Evolutionary conservation across 1,140 invertebrate genomes (phyloP), one percentile per base, ranked within the genome.

Genomic region (Philaenus spumarius): DNA sequence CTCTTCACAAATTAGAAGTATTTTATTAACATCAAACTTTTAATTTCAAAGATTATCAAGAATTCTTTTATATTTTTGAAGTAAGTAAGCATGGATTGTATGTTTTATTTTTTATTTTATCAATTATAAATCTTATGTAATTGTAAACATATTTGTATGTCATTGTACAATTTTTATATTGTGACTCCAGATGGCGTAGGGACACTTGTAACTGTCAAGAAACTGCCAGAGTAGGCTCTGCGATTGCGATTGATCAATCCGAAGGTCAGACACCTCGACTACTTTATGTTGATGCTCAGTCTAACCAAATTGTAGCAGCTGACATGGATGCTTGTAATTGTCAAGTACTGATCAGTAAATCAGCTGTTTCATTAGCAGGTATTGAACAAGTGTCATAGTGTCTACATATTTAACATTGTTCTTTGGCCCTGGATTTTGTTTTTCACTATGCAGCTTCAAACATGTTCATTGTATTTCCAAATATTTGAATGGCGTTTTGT

Each of bases 291-390:
- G 80, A 86, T 65, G 72, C 72, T 5, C 76, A 77, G 50, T 67
- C 77, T 1, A 74, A 79, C 50, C 76, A 82, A 55, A 79, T 90
- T 20, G 74, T 82, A 42, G 76, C 81, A 0, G 71, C 84, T 0
- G 86, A 89, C 68, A 75, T 83, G 55, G 66, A 79, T 34, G 87
- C 84, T 1, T 91, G 88, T 67, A 64, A 71, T 23, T 91, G 89
- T 64, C 75, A 76, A 58, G 58, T 78, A 1, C 70, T 87, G 0
- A 72, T 83, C 1, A 79, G 77, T 58, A 72, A 78, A 7, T 64
- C 55, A 14, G 72, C 69, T 1, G 37, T 57, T 14, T 30, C 42
- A n/a, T 24, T 48, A 23, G 56, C 62, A 35, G 62, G 60, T 59
- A 23, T n/a, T 26, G 9, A 30, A 30, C 9, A 37, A 53, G 12